Evolutionary conservation across 2,113 vertebrate species (phyloP).

Genomic region (Phylloscopus trochiloides): DNA sequence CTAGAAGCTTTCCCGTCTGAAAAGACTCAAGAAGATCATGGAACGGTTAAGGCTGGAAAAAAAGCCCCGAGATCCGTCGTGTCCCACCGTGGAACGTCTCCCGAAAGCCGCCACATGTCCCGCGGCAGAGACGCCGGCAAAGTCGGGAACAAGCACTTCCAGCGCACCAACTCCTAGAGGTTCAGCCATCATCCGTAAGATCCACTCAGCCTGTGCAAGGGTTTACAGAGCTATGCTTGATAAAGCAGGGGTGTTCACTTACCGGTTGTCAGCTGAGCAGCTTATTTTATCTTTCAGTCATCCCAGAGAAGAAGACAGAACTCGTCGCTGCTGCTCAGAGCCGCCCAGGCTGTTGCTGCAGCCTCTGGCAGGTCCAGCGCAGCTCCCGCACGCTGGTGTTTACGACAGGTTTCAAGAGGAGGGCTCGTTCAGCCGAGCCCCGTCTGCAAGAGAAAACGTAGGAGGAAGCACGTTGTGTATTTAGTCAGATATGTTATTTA

Average conservation of each 20-base stretch:
- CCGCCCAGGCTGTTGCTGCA: neutral
- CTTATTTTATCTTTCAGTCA: neutral
- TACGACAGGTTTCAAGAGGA: neutral
- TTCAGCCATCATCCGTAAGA: neutral
- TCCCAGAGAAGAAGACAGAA: neutral
- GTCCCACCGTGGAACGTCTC: too few species aligned
- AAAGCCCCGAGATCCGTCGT: neutral
- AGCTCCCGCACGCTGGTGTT: neutral
- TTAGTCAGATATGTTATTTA: neutral
- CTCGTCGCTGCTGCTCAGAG: neutral
- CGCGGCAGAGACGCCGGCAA: neutral
- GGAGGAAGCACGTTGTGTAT: neutral
- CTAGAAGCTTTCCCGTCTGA: neutral
- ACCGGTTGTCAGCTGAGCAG: neutral
- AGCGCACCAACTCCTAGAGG: fast-evolving
- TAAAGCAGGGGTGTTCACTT: neutral
- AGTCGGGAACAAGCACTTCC: fast-evolving
- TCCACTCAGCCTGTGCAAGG: neutral
- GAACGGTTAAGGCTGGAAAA: neutral
- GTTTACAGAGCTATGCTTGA: neutral
- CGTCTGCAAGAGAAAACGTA: neutral
- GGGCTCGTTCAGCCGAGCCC: neutral
- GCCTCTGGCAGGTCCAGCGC: neutral
- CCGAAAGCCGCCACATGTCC: neutral
- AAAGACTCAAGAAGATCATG: too few species aligned